Evolutionary conservation across 1,140 invertebrate genomes (phyloP).

Genomic region (Bombus sibiricus): DNA sequence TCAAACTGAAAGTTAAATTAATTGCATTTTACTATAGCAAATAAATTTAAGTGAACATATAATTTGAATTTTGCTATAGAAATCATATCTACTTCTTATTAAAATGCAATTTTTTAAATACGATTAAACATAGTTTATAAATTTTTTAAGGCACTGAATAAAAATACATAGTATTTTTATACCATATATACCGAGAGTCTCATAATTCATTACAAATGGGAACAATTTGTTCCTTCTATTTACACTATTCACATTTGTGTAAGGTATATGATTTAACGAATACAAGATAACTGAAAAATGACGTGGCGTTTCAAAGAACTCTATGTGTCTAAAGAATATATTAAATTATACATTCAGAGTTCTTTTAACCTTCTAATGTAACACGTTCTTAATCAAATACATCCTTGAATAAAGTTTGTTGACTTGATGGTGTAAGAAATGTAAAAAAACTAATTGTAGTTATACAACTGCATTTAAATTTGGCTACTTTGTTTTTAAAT

Average conservation of each 20-base stretch:
- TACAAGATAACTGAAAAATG: conserved; percentile 10
- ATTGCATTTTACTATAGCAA: not conserved
- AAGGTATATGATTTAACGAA: conserved; percentile 5
- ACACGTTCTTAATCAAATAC: conserved; percentile 3
- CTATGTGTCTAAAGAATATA: not conserved
- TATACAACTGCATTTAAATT: not conserved
- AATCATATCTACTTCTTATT: conserved; percentile 16
- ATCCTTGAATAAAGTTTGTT: not conserved
- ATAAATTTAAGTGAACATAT: conserved; percentile 2
- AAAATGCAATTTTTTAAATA: conserved; percentile 28
- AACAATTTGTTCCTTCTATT: conserved; percentile 24
- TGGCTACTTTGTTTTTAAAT: not conserved
- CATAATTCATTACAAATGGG: conserved; percentile 24
- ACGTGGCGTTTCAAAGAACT: not conserved
- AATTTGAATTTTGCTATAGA: not conserved
- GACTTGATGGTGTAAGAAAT: not conserved
- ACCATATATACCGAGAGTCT: conserved; percentile 13
- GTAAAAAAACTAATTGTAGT: conserved; percentile 16
- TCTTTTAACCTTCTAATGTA: not conserved
- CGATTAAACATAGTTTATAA: conserved; percentile 29
- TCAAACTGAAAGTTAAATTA: not conserved
- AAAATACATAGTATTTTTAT: conserved; percentile 27
- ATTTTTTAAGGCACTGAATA: conserved; percentile 51
- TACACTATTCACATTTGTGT: conserved; percentile 45
- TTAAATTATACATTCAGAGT: conserved; percentile 2